Percentiles rank a stretch among this genome's conserved stretches.
Evolutionary conservation across 2,113 vertebrate genomes (phyloP).

Genomic region (Proteles cristata): DNA sequence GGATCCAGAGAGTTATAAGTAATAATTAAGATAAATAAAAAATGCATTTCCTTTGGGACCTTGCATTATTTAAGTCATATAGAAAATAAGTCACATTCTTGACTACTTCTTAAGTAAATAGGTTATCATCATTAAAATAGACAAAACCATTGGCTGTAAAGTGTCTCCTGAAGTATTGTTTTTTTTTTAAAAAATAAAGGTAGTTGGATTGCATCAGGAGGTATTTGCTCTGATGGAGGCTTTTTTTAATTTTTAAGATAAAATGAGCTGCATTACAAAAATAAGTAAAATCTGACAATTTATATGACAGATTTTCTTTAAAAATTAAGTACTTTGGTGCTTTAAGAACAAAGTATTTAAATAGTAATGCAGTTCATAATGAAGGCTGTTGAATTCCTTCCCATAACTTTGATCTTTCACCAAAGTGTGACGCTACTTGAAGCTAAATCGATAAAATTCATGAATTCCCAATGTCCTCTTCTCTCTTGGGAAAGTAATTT

Average conservation of each 20-base stretch:
- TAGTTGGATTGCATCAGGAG: neutral
- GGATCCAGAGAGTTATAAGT: neutral
- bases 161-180: neutral
- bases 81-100: neutral
- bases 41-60: neutral
- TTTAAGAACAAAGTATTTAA: neutral
- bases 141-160: neutral
- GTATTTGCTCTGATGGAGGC: neutral
- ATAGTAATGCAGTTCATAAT: neutral
- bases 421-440: neutral
- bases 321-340: neutral
- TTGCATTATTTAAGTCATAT: neutral
- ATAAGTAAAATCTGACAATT: neutral
- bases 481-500: neutral
- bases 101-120: neutral
- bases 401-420: neutral
- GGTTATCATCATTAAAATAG: neutral
- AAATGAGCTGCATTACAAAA: slow-evolving; percentile 11
- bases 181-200: neutral
- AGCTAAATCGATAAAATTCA: neutral
- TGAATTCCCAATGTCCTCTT: neutral
- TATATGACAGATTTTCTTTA: neutral
- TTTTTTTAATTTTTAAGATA: neutral
- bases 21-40: neutral
- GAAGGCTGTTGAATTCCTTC: neutral